These are phyloP conservation scores for Spea multiplicata DNA, from an alignment of 2,113 vertebrate genomes.

Conservation along the genomic window DNA sequence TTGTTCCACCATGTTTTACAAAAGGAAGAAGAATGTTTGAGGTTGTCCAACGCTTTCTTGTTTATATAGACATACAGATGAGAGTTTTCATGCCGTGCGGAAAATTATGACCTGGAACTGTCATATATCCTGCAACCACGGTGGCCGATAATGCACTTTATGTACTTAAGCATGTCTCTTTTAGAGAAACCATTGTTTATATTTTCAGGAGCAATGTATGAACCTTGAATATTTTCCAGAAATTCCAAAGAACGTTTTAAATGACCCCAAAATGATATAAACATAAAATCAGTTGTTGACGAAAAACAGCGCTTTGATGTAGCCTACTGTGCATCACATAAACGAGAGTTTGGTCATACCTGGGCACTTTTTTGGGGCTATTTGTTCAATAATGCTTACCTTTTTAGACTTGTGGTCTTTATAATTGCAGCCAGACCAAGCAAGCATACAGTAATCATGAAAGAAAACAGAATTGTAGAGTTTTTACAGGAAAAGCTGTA, in stretches of 20 bases:
- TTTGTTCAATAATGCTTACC: too few species aligned
- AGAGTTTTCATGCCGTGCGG: background rate
- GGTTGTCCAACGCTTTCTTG: too few species aligned
- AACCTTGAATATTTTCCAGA: slow-evolving; percentile 26
- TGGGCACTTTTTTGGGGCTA: background rate
- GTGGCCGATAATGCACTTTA: slow-evolving; percentile 4
- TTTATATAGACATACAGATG: background rate
- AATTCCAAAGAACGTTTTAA: slow-evolving; percentile 3
- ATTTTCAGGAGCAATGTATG: slow-evolving; percentile 18
- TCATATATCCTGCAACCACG: background rate
- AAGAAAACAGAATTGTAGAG: slow-evolving; percentile 18
- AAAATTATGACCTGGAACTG: background rate
- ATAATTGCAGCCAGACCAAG: slow-evolving; percentile 36
- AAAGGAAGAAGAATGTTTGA: too few species aligned
- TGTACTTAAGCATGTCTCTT: slow-evolving; percentile 13
- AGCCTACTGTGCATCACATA: slow-evolving; percentile 15
- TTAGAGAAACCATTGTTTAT: slow-evolving; percentile 32
- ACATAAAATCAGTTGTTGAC: slow-evolving; percentile 4
- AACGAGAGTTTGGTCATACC: slow-evolving; percentile 21
- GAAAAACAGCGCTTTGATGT: background rate
- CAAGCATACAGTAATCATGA: slow-evolving; percentile 17
- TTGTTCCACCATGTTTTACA: too few species aligned
- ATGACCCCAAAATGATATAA: slow-evolving; percentile 9
- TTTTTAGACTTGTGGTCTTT: slow-evolving; percentile 8
- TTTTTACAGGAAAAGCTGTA: slow-evolving; percentile 30